Evolutionary conservation across 2,113 vertebrate genomes (phyloP).

Genomic region (Bubo blakistoni): DNA sequence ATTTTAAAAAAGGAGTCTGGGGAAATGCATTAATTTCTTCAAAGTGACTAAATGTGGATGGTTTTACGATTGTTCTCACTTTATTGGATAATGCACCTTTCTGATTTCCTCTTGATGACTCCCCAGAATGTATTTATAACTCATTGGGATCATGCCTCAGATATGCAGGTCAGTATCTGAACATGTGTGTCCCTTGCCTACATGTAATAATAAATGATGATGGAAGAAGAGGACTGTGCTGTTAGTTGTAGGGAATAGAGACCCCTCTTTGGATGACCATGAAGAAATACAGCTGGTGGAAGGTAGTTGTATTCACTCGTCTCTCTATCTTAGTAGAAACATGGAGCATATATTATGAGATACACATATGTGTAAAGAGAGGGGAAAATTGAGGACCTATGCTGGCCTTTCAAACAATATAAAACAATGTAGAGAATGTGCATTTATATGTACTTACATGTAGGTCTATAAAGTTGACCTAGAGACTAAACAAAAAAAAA

Average conservation of each 20-base stretch:
- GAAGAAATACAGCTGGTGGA: background rate
- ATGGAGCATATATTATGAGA: background rate
- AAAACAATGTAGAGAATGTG: background rate
- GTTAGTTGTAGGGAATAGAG: background rate
- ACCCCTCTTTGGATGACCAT: background rate
- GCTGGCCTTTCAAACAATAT: background rate
- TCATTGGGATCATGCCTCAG: background rate
- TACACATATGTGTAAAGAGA: background rate
- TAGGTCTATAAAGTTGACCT: background rate
- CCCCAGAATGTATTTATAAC: background rate
- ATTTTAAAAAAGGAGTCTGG: background rate
- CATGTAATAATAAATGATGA: background rate
- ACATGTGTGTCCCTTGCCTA: background rate
- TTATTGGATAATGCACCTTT: background rate
- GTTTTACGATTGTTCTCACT: background rate
- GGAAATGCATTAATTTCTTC: conserved; percentile 25
- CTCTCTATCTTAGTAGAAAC: background rate
- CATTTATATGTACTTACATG: background rate
- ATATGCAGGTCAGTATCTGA: background rate
- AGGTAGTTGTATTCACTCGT: background rate
- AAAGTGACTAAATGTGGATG: background rate
- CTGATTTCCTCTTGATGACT: background rate
- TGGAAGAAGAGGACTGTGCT: background rate
- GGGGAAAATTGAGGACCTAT: background rate
- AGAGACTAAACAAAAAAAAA: background rate